phyloP scores from a whole-genome alignment of 1,140 invertebrate species.

The Diploscapter pachys region DNA sequence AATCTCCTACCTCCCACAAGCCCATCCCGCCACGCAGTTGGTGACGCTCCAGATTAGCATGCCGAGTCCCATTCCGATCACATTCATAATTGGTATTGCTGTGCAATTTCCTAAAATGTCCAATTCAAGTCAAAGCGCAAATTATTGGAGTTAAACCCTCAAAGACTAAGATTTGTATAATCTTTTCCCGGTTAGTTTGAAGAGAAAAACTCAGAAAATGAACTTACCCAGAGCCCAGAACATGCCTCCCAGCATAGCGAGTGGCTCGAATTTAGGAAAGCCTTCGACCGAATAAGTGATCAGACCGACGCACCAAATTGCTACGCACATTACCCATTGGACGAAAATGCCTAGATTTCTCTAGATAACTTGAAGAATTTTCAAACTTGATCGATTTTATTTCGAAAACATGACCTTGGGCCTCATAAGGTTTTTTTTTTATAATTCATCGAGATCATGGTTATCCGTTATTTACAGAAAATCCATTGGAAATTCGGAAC shows the following conservation, averaged over 20 bases:
- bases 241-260: slow-evolving; percentile 47
- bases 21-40: slow-evolving; percentile 57
- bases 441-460: not conserved
- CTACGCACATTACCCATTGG: slow-evolving; percentile 47
- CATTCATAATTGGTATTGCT: slow-evolving; percentile 41
- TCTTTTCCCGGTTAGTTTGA: no score
- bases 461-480: not conserved
- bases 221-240: slow-evolving; percentile 45
- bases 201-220: not conserved
- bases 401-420: no score
- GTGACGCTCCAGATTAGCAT: slow-evolving; percentile 45
- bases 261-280: slow-evolving; percentile 43
- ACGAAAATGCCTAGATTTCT: slow-evolving; percentile 46
- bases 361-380: no score
- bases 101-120: slow-evolving; percentile 32
- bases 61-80: slow-evolving; percentile 46
- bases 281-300: slow-evolving; percentile 30
- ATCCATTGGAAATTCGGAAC: no score
- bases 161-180: no score
- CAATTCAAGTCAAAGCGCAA: no score
- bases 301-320: slow-evolving; percentile 40
- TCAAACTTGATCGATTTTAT: no score
- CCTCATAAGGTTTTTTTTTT: no score
- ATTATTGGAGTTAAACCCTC: no score
- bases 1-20: slow-evolving; percentile 46